Conservation (phyloP, 1,140 invertebrate species). For the Armadillidium nasatum region DNA sequence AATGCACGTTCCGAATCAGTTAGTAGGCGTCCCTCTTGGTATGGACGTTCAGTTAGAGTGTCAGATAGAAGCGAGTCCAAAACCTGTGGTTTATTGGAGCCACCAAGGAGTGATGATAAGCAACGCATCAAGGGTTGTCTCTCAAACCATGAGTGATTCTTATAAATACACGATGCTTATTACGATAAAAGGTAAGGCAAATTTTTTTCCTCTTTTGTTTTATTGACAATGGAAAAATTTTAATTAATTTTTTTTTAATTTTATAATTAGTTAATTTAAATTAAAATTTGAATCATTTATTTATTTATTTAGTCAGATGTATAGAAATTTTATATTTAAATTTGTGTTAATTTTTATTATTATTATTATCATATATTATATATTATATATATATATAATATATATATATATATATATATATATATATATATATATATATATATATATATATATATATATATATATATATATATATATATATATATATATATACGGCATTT, state of each 20-base stretch:
- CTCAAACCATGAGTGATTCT: not conserved
- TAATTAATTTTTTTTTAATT: not conserved
- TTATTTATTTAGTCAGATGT: no score
- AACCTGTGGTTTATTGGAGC: conserved; percentile 45
- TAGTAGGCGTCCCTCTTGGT: conserved; percentile 74
- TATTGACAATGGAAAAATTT: not conserved
- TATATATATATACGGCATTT: no score
- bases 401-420: no score
- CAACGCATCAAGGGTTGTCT: conserved; percentile 55
- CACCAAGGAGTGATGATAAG: conserved; percentile 25
- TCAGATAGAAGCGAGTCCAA: conserved; percentile 79
- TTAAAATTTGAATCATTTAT: not conserved
- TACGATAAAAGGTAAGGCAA: not conserved
- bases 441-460: no score
- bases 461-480: no score
- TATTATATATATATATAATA: no score
- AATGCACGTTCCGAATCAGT: conserved; percentile 79
- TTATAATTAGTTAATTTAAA: not conserved
- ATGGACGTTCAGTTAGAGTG: conserved; percentile 83
- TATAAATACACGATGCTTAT: conserved; percentile 3
- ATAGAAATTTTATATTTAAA: no score
- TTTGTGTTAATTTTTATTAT: no score
- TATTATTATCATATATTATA: no score
- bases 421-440: no score
- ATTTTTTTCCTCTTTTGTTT: not conserved